Conservation (phyloP, 1,140 invertebrate genomes). For the Anoplophora glabripennis region DNA sequence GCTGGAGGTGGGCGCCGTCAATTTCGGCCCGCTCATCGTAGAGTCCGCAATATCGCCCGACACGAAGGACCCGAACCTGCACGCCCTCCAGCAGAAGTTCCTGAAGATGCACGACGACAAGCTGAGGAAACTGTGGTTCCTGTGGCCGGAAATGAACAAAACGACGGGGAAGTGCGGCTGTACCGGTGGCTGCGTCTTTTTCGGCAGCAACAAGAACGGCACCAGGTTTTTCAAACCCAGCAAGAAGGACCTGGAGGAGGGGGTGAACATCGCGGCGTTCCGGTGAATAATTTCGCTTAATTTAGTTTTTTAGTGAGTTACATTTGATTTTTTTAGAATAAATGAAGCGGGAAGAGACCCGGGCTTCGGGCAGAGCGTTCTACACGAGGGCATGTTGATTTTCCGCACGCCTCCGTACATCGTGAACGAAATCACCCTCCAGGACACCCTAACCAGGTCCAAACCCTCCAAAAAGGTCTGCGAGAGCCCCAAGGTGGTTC, state of each 20-base stretch:
- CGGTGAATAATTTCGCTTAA: slow-evolving; percentile 55
- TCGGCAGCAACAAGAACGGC: slow-evolving; percentile 86
- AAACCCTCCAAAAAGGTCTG: slow-evolving; percentile 44
- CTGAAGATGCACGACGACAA: slow-evolving; percentile 84
- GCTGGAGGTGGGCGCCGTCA: slow-evolving; percentile 90
- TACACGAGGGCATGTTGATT: slow-evolving; percentile 83
- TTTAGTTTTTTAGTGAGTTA: no score
- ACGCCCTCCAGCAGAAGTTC: slow-evolving; percentile 78
- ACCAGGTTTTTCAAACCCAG: slow-evolving; percentile 83
- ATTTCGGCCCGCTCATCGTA: slow-evolving; percentile 85
- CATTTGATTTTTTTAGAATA: slow-evolving; percentile 50
- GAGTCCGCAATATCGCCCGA: slow-evolving; percentile 85
- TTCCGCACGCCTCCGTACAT: slow-evolving; percentile 88
- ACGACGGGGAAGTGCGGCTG: slow-evolving; percentile 84
- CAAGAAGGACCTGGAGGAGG: slow-evolving; percentile 73
- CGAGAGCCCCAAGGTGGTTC: slow-evolving; percentile 31
- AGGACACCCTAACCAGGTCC: slow-evolving; percentile 54
- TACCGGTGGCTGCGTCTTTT: slow-evolving; percentile 91
- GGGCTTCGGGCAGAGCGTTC: slow-evolving; percentile 90
- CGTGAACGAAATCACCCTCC: slow-evolving; percentile 71
- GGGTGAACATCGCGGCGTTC: slow-evolving; percentile 76
- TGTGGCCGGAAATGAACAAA: slow-evolving; percentile 72
- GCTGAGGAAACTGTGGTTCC: slow-evolving; percentile 88
- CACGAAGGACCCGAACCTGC: slow-evolving; percentile 69
- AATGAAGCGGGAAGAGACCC: slow-evolving; percentile 64